Evolutionary conservation across 2,797 vertebrate species (phyloP), one percentile per base, ranked within the genome.

Genomic region (Gymnocypris eckloni): DNA sequence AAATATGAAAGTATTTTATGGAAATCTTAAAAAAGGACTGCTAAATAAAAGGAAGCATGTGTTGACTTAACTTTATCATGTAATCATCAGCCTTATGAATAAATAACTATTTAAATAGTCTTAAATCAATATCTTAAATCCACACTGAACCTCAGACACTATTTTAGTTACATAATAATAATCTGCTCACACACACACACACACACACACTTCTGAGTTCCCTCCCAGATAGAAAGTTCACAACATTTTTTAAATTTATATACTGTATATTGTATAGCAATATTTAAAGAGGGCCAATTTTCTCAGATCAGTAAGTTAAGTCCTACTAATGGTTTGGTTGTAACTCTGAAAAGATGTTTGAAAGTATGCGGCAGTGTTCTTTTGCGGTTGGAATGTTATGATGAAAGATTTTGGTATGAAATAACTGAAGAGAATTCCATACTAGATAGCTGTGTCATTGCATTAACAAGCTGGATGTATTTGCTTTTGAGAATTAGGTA

Each of bases 271-370:
- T 43, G 8, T 43, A 12, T 61, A 61, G n/a, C 25, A 61, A 61
- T 61, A 61, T 25, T 25, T 25, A 64, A 28, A 64, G 5, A 2
- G 2, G 13, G 25, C 61, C 13, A 6, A 6, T 64, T 28, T 64
- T 59, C 22, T n/a, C 22, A 59, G 9, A 33, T 33, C 28, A 33
- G 28, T 33, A 33, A 33, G 2, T 33, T 93, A 94, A 75, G 78
- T 66, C 56, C 92, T 91, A 61, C 92, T 94, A 2, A 93, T 94
- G 50, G 93, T 95, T 90, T 94, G 94, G 2, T 96, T 96, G 73
- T 97, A 97, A 79, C 91, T 93, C 90, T 95, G 96, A 89, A 97
- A 97, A 43, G 95, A 94, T 59, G 93, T 93, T 90, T 97, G 96
- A 87, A 97, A 97, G 91, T 96, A 95, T n/a, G 95, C 92, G 0